phyloP scores from a whole-genome alignment of 1,140 invertebrate genomes.

The Drosophila rhopaloa region DNA sequence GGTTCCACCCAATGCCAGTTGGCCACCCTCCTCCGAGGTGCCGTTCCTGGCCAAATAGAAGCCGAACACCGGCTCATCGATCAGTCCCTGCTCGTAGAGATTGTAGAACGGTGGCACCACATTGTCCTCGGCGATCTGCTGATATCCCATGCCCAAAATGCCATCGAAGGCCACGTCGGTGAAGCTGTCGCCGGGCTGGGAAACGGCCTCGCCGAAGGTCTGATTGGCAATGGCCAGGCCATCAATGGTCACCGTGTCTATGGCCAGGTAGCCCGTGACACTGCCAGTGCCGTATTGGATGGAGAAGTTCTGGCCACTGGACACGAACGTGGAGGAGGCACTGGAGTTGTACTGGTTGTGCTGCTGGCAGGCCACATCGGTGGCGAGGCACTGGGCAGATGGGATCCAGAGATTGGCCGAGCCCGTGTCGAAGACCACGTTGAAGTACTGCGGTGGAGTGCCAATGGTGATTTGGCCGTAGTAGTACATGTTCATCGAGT shows the following conservation, averaged over 20 bases:
- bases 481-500: conserved; percentile 69
- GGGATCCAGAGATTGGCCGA: conserved; percentile 75
- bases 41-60: conserved; percentile 92
- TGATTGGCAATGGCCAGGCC: conserved; percentile 90
- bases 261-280: conserved; percentile 60
- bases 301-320: conserved; percentile 58
- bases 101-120: conserved; percentile 97
- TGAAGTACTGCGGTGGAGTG: conserved; percentile 91
- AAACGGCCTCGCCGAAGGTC: conserved; percentile 97
- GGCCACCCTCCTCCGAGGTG: conserved; percentile 43
- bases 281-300: conserved; percentile 76
- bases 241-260: conserved; percentile 85
- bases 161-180: conserved; percentile 98
- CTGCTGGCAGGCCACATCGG: conserved; percentile 65
- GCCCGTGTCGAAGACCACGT: conserved; percentile 74
- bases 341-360: conserved; percentile 72
- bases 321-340: conserved; percentile 61
- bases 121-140: conserved; percentile 93
- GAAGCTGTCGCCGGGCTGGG: conserved; percentile 95
- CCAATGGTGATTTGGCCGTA: conserved; percentile 95
- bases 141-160: conserved; percentile 96
- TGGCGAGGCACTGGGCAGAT: conserved; percentile 52
- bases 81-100: conserved; percentile 93
- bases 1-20: conserved; percentile 70
- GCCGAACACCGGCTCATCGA: conserved; percentile 93